phyloP scores from a whole-genome alignment of 2,113 vertebrate genomes.

The Dermatemys mawii region DNA sequence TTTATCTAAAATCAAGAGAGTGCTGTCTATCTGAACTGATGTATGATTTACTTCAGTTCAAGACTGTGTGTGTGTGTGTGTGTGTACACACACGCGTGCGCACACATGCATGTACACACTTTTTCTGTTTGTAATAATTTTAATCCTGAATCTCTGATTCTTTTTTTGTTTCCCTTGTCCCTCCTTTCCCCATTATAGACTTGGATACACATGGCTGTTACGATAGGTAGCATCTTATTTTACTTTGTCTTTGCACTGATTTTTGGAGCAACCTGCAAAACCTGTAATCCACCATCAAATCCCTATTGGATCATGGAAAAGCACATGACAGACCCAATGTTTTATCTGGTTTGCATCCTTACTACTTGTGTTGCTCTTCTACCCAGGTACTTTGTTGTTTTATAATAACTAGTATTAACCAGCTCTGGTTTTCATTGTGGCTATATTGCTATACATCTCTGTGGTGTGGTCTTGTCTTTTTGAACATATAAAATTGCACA shows the following conservation, averaged over 20 bases:
- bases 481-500: not conserved
- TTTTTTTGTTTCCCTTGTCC: not conserved
- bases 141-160: not conserved
- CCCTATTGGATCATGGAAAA: constrained; percentile 85
- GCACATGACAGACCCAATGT: constrained; percentile 83
- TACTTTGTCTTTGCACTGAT: constrained; percentile 86
- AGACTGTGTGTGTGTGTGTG: fast-evolving
- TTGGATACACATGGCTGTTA: constrained; percentile 83
- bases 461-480: not conserved
- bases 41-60: not conserved
- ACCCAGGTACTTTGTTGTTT: constrained; percentile 83
- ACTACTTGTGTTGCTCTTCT: constrained; percentile 86
- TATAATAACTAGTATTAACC: not conserved
- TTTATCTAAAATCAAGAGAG: not conserved
- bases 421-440: not conserved
- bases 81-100: fast-evolving
- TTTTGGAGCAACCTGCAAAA: constrained; percentile 83
- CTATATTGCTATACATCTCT: not conserved
- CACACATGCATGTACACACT: not conserved
- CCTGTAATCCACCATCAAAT: constrained; percentile 85
- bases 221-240: constrained; percentile 76
- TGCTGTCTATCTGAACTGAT: not conserved
- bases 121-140: not conserved
- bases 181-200: constrained; percentile 80
- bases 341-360: constrained; percentile 86